These are phyloP conservation scores for Oncorhynchus nerka DNA, from an alignment of 2,113 vertebrate species.

Conservation along the genomic window DNA sequence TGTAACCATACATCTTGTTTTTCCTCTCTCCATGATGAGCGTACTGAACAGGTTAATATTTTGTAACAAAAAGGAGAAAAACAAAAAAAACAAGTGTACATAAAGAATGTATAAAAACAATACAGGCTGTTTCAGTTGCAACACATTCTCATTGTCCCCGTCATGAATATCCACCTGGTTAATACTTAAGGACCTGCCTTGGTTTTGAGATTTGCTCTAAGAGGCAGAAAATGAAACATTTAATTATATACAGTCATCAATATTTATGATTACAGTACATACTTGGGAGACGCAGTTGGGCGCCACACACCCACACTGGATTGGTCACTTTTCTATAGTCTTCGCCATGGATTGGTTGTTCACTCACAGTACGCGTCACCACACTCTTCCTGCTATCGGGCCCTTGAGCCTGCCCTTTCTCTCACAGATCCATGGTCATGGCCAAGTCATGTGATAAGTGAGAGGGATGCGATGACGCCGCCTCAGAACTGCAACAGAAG, in stretches of 20 bases:
- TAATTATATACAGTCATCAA: conserved; percentile 66
- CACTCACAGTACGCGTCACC: conserved; percentile 40
- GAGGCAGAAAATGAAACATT: conserved; percentile 67
- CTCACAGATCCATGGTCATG: conserved; percentile 11
- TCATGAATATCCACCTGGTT: conserved; percentile 55
- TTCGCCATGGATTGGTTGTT: conserved; percentile 49
- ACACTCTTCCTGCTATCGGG: conserved; percentile 39
- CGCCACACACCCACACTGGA: conserved; percentile 32
- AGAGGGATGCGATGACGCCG: conserved; percentile 11
- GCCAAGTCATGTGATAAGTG: conserved; percentile 7
- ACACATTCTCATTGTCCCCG: conserved; percentile 32
- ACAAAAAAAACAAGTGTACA: conserved; percentile 23
- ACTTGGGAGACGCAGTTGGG: conserved; percentile 13
- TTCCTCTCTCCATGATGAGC: conserved; percentile 19
- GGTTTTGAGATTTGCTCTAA: conserved; percentile 66
- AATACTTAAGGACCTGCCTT: conserved; percentile 72
- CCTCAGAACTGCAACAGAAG: conserved; percentile 64
- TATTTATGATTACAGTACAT: conserved; percentile 60
- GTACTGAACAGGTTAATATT: conserved; percentile 32
- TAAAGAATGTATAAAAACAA: conserved; percentile 47
- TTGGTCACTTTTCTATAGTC: conserved; percentile 45
- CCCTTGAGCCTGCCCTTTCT: conserved; percentile 17
- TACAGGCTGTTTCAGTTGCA: conserved; percentile 25
- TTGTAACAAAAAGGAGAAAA: not conserved
- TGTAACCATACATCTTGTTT: conserved; percentile 9